phyloP scores from a whole-genome alignment of 2,113 vertebrate species.

The Anser cygnoides region DNA sequence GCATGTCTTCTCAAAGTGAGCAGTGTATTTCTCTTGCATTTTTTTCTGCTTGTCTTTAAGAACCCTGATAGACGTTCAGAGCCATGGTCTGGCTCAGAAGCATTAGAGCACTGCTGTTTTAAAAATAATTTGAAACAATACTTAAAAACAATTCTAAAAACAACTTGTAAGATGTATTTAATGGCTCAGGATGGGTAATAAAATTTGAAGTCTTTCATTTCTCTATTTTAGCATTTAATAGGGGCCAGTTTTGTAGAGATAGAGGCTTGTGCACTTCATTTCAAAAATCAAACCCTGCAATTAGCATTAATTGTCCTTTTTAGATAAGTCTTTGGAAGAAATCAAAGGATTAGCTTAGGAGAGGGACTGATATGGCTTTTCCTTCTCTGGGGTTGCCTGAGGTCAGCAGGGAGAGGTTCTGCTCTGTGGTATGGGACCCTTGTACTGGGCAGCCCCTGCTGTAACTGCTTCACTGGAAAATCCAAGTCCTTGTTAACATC shows the following conservation, averaged over 20 bases:
- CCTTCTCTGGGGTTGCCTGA: not conserved
- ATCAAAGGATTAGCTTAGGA: not conserved
- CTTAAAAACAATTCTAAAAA: not conserved
- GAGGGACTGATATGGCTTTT: not conserved
- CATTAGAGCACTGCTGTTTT: not conserved
- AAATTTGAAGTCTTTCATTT: not conserved
- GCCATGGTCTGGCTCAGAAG: not conserved
- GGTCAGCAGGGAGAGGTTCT: not conserved
- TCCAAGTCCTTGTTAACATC: not conserved
- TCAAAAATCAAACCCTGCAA: not conserved
- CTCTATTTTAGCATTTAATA: not conserved
- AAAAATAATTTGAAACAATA: not conserved
- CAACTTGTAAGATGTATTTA: not conserved
- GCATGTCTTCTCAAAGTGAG: not conserved
- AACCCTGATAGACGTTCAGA: not conserved
- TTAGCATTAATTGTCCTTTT: slow-evolving; percentile 30
- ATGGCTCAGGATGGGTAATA: not conserved
- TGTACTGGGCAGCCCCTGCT: not conserved
- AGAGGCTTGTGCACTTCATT: not conserved
- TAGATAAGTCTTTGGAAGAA: not conserved
- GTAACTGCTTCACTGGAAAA: not conserved
- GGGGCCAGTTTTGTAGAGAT: not conserved
- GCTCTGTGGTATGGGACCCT: fast-evolving
- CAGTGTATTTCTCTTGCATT: not conserved
- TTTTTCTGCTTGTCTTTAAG: not conserved